Base-by-base conservation (phyloP, 2,797 vertebrate genomes). In the Enteromius trimaculatus region DNA sequence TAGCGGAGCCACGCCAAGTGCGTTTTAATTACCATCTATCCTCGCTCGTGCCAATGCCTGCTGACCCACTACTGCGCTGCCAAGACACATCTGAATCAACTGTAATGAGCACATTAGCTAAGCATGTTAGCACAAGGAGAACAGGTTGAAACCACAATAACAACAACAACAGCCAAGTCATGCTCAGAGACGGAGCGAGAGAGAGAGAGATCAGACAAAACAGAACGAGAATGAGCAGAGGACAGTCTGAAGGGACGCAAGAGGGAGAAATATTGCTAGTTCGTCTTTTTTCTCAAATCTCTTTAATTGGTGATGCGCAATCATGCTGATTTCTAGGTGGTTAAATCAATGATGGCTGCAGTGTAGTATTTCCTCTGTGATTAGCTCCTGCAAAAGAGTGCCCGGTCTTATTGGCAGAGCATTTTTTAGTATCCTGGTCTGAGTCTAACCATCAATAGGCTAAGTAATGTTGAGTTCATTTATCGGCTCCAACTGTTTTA, bases 81-180 rank as follows among this genome's bases (percentile, higher is more conserved):
- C 79, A 84, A 87, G 89, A 89, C 85, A 91, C 91, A 89, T 93
- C 87, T 91, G 89, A 88, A 86, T 91, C 90, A 89, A 88, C 89
- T 89, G 90, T 93, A 92, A 93, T 91, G 91, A 91, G 89, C 86
- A 80, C 84, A 77, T 83, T 86, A 82, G 82, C 80, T 64, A 55
- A 65, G 42, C 75, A 68, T 42, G 68, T 79, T 83, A 79, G 66
- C 78, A 39, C 66, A 64, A 42, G 76, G 58, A 60, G 70, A 75
- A 81, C 58, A 39, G 44, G 71, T 81, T 80, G 81, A 55, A 77
- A 74, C 44, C 65, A 26, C 31, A 47, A 79, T 55, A 62, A 80
- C n/a, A 19, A 29, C n/a, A 19, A 29, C 13, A 19, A 51, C 76
- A 44, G 42, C 39, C 42, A 39, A 78, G 77, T 42, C 74, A 71